phyloP scores from a whole-genome alignment of 2,797 vertebrate species.

The Parauchenoglanis ngamensis region DNA sequence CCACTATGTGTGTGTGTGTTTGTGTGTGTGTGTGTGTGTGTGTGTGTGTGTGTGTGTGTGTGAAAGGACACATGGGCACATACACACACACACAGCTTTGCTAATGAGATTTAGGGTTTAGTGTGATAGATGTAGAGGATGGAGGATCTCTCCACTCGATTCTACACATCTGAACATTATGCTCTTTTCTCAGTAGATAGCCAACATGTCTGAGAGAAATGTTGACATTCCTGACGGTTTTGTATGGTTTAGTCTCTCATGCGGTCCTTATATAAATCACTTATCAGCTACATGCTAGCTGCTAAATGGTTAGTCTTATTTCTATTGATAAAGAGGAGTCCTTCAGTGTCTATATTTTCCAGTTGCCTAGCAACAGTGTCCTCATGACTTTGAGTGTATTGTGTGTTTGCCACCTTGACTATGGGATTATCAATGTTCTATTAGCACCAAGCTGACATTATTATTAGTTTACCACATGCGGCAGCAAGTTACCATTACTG shows the following conservation, averaged over 20 bases:
- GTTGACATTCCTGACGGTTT: neutral
- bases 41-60: no score
- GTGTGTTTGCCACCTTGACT: neutral
- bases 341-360: neutral
- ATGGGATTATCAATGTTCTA: neutral
- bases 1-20: no score
- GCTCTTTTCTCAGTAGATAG: neutral
- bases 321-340: neutral
- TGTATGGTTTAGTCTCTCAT: neutral
- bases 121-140: neutral
- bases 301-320: neutral
- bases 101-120: neutral
- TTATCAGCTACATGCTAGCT: neutral
- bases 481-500: neutral
- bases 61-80: neutral
- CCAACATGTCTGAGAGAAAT: neutral
- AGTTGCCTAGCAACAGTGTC: conserved; percentile 3
- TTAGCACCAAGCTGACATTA: neutral
- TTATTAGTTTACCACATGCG: neutral
- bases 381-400: conserved; percentile 4
- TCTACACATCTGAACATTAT: neutral
- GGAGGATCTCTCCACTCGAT: neutral
- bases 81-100: neutral
- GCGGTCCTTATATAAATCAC: neutral
- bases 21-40: no score